Base-by-base conservation (phyloP, 2,113 vertebrate species). In the Macaca nemestrina region DNA sequence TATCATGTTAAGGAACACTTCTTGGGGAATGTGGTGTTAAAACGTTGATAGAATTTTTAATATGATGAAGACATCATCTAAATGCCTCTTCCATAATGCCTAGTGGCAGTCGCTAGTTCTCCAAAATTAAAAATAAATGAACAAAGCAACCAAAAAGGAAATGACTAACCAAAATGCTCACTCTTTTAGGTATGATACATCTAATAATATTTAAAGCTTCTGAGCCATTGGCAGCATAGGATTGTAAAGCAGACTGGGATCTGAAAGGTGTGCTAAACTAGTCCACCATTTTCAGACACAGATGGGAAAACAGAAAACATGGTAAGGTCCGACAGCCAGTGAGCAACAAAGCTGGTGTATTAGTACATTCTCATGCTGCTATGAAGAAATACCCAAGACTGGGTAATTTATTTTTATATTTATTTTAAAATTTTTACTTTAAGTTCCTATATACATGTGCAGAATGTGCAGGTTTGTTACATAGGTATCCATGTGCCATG, bases 71-170 rank as follows among this genome's bases (percentile, higher is more conserved):
- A 68, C 9, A 72, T 68, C 52, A 95, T 91, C 52, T 55, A 86
- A 93, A 87, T 80, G 43, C 59, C 70, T 43, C 43, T 84, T 94
- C 43, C 48, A 59, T 94, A 97, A 94, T 93, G n/a, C 40, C 93
- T 93, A 79, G n/a, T 48, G 61, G 27, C 48, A 70, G n/a, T 90
- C 88, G 57, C 8, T 92, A 30, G 64, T 61, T 87, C 43, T 90
- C 79, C 35, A 89, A 97, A 90, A 73, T 90, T 96, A 73, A 89
- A 85, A 86, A 80, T 5, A 93, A 20, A 85, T 30, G 30, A 75
- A 64, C 23, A 61, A 88, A 94, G 13, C n/a, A 86, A 70, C 40
- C 40, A 17, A 68, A 50, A 82, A 52, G 50, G 76, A 96, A 89
- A 86, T 50, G 27, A 61, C 16, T 89, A 92, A 55, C 52, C 18